Percentiles rank a stretch among this genome's conserved stretches.
phyloP scores from a whole-genome alignment of 2,113 vertebrate genomes.

The Sylvietta virens region DNA sequence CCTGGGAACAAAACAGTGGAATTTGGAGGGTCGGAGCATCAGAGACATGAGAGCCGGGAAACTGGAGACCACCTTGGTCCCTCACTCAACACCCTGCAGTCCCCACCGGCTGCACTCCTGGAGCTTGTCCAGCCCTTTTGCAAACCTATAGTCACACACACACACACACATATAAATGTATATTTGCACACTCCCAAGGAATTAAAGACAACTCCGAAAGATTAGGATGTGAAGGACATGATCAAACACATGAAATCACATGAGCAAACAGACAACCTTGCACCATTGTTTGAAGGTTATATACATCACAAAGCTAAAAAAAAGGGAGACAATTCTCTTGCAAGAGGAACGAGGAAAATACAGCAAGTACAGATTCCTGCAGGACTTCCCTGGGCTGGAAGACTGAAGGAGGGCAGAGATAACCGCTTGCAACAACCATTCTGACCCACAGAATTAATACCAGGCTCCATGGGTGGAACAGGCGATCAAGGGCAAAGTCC shows the following conservation, averaged over 20 bases:
- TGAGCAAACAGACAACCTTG: background rate
- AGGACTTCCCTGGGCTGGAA: background rate
- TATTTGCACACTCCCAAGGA: background rate
- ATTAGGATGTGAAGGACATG: background rate
- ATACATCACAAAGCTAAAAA: background rate
- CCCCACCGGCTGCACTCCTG: background rate
- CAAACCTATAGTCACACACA: background rate
- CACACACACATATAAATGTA: background rate
- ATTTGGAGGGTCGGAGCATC: background rate
- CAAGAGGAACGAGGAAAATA: background rate
- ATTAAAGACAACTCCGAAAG: background rate
- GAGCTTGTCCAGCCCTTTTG: background rate
- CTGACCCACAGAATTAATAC: background rate
- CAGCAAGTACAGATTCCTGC: background rate
- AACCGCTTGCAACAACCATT: background rate
- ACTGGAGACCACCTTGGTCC: background rate
- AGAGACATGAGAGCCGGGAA: background rate
- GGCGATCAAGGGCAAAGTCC: background rate
- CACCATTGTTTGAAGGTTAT: background rate
- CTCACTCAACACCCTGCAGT: background rate
- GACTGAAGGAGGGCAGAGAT: background rate
- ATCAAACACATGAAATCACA: background rate
- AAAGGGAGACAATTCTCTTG: background rate
- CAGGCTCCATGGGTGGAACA: fast-evolving
- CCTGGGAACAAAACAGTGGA: background rate